These are phyloP conservation scores for Gnatocerus cornutus DNA, from an alignment of 2,888 invertebrate species.

Conservation along the genomic window DNA sequence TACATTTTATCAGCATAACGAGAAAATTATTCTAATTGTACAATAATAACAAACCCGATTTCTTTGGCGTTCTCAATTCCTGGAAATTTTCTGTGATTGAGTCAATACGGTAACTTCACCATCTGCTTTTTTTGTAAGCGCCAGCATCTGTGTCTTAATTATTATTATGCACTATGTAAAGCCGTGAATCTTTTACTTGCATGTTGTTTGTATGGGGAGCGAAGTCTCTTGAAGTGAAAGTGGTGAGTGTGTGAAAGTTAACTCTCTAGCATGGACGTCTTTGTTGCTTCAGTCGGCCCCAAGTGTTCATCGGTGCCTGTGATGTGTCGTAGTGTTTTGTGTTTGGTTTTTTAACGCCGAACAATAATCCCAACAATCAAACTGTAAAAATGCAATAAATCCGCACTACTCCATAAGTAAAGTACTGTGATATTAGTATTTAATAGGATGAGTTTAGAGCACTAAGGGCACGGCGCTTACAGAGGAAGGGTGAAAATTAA, in stretches of 20 bases:
- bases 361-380: constrained; percentile 28
- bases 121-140: constrained; percentile 19
- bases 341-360: constrained; percentile 57
- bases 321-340: constrained; percentile 65
- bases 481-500: constrained; percentile 46
- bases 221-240: constrained; percentile 67
- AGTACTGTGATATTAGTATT: constrained; percentile 50
- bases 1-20: too few species aligned
- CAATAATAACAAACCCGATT: too few species aligned
- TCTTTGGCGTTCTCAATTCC: too few species aligned
- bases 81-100: not conserved
- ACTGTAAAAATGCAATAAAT: constrained; percentile 32
- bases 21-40: too few species aligned
- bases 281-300: constrained; percentile 67
- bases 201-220: constrained; percentile 50
- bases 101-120: not conserved
- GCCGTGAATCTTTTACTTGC: constrained; percentile 46
- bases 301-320: constrained; percentile 68
- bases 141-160: constrained; percentile 29
- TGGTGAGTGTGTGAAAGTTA: constrained; percentile 70
- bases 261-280: constrained; percentile 68
- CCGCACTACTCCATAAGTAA: constrained; percentile 3
- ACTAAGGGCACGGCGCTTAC: constrained; percentile 18
- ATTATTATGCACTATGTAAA: constrained; percentile 38
- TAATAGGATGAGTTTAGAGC: constrained; percentile 29